Conservation (phyloP, 2,113 vertebrate genomes). For the Percopsis transmontana region DNA sequence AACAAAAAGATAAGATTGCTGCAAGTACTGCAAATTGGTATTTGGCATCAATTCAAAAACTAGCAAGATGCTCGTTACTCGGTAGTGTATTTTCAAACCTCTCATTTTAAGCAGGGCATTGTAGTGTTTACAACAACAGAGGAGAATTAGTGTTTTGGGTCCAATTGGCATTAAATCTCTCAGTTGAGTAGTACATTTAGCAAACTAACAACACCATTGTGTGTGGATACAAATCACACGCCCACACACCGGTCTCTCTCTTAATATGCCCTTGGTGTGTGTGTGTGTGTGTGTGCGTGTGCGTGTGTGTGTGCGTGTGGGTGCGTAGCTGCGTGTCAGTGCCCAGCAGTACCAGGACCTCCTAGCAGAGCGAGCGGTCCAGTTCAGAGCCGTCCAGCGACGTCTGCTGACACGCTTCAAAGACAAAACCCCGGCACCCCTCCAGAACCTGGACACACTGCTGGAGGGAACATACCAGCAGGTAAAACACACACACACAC, state of each 20-base stretch:
- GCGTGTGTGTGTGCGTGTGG: constrained; percentile 22
- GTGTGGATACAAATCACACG: constrained; percentile 6
- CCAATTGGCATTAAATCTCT: too few relatives aligned
- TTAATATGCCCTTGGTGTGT: neutral
- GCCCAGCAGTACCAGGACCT: constrained; percentile 89
- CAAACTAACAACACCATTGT: too few relatives aligned
- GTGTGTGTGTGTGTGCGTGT: constrained; percentile 17
- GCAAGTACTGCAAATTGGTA: too few relatives aligned
- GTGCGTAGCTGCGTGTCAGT: constrained; percentile 85
- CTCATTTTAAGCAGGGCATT: too few relatives aligned
- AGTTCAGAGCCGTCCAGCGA: constrained; percentile 94
- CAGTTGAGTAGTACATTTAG: too few relatives aligned
- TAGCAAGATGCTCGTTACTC: too few relatives aligned
- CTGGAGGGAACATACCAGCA: constrained; percentile 94
- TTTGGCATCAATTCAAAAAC: too few relatives aligned
- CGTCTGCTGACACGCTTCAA: constrained; percentile 93
- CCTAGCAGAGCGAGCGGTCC: constrained; percentile 89
- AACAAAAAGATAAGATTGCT: too few relatives aligned
- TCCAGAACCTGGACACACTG: constrained; percentile 95
- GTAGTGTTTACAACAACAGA: too few relatives aligned
- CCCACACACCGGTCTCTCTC: neutral
- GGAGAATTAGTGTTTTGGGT: too few relatives aligned
- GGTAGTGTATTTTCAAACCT: too few relatives aligned
- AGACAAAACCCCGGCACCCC: constrained; percentile 93
- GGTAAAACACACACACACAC: constrained; percentile 73